Evolutionary conservation across 2,113 vertebrate genomes (phyloP).

Genomic region (Crotalus tigris): DNA sequence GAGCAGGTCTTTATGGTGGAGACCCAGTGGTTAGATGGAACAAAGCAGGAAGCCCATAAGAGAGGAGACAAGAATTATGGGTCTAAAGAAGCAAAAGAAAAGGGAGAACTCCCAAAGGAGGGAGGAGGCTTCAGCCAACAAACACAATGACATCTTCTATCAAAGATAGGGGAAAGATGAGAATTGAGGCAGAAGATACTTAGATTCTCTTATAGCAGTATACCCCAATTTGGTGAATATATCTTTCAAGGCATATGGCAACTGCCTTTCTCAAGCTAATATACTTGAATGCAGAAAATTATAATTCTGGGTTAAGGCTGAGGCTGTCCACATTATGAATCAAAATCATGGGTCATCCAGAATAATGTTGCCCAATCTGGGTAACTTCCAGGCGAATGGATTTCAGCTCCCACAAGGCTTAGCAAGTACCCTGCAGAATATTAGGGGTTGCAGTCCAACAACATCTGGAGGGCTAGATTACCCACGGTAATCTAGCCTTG

Average conservation of each 20-base stretch:
- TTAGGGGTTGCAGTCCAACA: neutral
- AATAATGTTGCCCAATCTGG: no score
- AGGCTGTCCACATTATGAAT: neutral
- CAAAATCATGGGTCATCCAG: neutral
- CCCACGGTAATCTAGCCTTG: neutral
- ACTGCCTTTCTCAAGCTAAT: neutral
- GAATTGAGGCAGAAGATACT: neutral
- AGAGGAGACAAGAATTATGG: neutral
- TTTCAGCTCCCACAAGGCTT: neutral
- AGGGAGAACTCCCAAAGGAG: neutral
- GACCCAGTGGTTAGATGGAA: neutral
- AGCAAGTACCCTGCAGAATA: neutral
- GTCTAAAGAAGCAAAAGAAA: neutral
- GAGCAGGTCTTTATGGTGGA: neutral
- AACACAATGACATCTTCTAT: neutral
- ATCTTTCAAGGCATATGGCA: neutral
- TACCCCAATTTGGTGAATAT: neutral
- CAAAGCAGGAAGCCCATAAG: neutral
- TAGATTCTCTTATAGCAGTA: neutral
- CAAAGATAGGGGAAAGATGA: neutral
- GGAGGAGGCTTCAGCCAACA: neutral
- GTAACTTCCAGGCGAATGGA: no score
- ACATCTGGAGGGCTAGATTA: neutral
- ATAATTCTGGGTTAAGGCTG: no score
- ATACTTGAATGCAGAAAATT: no score